Conservation (phyloP, 2,888 invertebrate species). For the Hedychridium roseum region DNA sequence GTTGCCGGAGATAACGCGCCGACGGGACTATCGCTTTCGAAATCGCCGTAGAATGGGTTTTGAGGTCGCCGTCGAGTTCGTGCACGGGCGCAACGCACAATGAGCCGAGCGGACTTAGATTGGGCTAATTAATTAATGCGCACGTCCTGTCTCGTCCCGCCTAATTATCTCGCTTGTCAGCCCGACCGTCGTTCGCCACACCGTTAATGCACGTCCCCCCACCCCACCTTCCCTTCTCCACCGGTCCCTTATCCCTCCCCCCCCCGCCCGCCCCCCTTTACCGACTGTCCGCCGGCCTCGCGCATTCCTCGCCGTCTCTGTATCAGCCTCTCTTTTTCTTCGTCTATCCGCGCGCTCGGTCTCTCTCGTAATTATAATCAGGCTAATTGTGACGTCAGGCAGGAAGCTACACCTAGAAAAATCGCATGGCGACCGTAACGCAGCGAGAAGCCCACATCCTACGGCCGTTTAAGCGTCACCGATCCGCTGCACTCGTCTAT, state of each 20-base stretch:
- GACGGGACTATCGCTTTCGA: too few species aligned
- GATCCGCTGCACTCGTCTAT: too few species aligned
- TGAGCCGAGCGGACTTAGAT: conserved; percentile 60
- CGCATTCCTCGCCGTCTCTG: conserved; percentile 26
- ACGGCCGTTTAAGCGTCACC: conserved; percentile 25
- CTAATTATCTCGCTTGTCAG: conserved; percentile 62
- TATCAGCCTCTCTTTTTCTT: conserved; percentile 16
- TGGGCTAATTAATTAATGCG: conserved; percentile 63
- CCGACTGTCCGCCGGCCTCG: conserved; percentile 8
- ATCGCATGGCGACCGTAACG: conserved; percentile 26
- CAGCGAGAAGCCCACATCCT: conserved; percentile 23
- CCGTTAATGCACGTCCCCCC: conserved; percentile 43
- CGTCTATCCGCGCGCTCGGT: conserved; percentile 16
- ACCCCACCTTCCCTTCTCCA: conserved; percentile 8
- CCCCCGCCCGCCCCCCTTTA: neutral
- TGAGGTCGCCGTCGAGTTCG: conserved; percentile 46
- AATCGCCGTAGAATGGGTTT: conserved; percentile 41
- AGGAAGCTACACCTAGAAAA: conserved; percentile 62
- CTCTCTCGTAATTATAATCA: conserved; percentile 59
- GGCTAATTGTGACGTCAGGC: conserved; percentile 61
- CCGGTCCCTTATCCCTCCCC: conserved; percentile 5
- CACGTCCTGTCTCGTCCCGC: conserved; percentile 62
- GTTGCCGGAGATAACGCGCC: too few species aligned
- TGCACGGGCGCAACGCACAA: conserved; percentile 49
- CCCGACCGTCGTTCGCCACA: conserved; percentile 47